Conservation (phyloP, 1,140 invertebrate genomes). For the Drosophila asahinai region DNA sequence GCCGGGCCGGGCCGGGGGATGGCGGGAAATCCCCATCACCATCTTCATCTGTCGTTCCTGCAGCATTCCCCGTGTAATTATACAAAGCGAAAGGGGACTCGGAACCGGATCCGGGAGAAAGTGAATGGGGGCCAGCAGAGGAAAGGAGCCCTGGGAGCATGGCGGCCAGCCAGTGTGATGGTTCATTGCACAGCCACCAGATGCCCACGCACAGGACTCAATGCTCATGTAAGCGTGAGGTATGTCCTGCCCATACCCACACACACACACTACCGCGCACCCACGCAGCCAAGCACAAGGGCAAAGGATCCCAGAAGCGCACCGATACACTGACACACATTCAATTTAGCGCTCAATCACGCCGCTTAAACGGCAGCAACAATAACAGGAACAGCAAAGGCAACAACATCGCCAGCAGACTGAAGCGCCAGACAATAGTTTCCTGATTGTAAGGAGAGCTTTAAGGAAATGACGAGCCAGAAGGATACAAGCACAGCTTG, state of each 20-base stretch:
- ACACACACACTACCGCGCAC: slow-evolving; percentile 8
- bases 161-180: slow-evolving; percentile 17
- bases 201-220: slow-evolving; percentile 39
- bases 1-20: background rate
- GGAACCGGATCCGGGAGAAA: slow-evolving; percentile 4
- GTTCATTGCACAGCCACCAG: slow-evolving; percentile 35
- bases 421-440: slow-evolving; percentile 65
- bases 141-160: background rate
- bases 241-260: slow-evolving; percentile 32
- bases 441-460: slow-evolving; percentile 71
- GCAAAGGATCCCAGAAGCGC: slow-evolving; percentile 9
- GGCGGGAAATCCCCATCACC: background rate
- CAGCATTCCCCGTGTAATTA: slow-evolving; percentile 30
- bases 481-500: background rate
- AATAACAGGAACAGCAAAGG: background rate
- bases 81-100: slow-evolving; percentile 35
- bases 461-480: slow-evolving; percentile 70
- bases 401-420: slow-evolving; percentile 32
- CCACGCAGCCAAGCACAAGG: background rate
- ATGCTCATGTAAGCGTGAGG: slow-evolving; percentile 27
- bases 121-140: slow-evolving; percentile 4
- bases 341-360: slow-evolving; percentile 76
- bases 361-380: slow-evolving; percentile 57
- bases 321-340: slow-evolving; percentile 36
- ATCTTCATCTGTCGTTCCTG: slow-evolving; percentile 4